Percentiles rank a stretch among this genome's conserved stretches.
phyloP scores from a whole-genome alignment of 2,797 vertebrate genomes.

The Threskiornis aethiopicus region DNA sequence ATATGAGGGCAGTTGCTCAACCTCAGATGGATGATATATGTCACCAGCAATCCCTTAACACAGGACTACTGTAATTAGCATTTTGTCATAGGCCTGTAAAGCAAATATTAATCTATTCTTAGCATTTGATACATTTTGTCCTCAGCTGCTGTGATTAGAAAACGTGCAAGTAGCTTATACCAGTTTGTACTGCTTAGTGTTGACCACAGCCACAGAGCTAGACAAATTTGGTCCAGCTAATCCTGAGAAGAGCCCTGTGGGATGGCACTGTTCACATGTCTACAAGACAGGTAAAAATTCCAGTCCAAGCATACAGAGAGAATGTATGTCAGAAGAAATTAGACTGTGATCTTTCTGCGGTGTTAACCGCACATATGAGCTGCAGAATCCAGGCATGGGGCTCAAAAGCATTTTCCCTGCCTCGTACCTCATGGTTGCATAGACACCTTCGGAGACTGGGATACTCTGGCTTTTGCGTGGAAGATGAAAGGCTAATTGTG shows the following conservation, averaged over 20 bases:
- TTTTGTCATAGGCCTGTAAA: not conserved
- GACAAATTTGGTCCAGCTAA: not conserved
- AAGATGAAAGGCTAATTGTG: not conserved
- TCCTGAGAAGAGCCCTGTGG: not conserved
- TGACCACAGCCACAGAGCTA: not conserved
- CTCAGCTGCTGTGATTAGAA: not conserved
- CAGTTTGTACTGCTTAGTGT: not conserved
- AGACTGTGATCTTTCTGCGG: not conserved
- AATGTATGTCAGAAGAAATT: not conserved
- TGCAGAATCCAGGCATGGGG: not conserved
- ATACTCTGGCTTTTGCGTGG: not conserved
- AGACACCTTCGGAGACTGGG: not conserved
- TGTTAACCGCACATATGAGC: fast-evolving
- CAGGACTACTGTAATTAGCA: not conserved
- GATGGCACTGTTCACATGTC: not conserved
- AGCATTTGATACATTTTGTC: not conserved
- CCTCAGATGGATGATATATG: not conserved
- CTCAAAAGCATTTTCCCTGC: not conserved
- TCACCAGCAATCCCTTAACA: not conserved
- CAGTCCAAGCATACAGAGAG: not conserved
- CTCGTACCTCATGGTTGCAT: not conserved
- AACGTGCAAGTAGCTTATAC: not conserved
- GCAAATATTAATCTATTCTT: not conserved
- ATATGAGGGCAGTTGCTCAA: not conserved
- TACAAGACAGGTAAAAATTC: not conserved